Evolutionary conservation across 2,797 vertebrate species (phyloP).

Genomic region (Anniella stebbinsi): DNA sequence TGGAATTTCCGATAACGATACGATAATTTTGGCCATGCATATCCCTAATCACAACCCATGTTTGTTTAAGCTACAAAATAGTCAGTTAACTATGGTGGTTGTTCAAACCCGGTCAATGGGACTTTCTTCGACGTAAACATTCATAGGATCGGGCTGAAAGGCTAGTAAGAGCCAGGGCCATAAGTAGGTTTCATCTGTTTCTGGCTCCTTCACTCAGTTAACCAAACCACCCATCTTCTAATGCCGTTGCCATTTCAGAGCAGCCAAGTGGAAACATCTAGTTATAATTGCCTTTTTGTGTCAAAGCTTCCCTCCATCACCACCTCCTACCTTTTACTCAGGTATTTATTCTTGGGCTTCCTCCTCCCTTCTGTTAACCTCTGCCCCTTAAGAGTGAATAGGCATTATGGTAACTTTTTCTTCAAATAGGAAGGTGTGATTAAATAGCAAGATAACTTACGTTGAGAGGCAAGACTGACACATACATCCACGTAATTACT

Average conservation of each 20-base stretch:
- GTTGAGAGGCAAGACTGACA: not conserved
- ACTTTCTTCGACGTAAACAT: not conserved
- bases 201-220: not conserved
- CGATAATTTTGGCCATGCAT: too few relatives aligned
- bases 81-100: too few relatives aligned
- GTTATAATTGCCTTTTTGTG: slow-evolving; percentile 31
- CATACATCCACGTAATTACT: not conserved
- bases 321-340: not conserved
- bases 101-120: too few relatives aligned
- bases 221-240: not conserved
- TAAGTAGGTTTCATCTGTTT: not conserved
- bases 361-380: not conserved
- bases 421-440: slow-evolving; percentile 2
- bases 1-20: too few relatives aligned
- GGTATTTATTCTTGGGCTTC: not conserved
- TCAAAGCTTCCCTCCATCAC: not conserved
- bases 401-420: not conserved
- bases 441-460: not conserved
- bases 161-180: not conserved
- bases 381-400: slow-evolving; percentile 16
- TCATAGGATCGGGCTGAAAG: not conserved
- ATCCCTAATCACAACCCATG: too few relatives aligned
- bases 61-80: too few relatives aligned
- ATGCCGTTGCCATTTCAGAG: slow-evolving; percentile 21
- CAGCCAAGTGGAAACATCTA: not conserved